Base-by-base conservation (phyloP, 2,888 invertebrate species). In the Thalpophila matura region DNA sequence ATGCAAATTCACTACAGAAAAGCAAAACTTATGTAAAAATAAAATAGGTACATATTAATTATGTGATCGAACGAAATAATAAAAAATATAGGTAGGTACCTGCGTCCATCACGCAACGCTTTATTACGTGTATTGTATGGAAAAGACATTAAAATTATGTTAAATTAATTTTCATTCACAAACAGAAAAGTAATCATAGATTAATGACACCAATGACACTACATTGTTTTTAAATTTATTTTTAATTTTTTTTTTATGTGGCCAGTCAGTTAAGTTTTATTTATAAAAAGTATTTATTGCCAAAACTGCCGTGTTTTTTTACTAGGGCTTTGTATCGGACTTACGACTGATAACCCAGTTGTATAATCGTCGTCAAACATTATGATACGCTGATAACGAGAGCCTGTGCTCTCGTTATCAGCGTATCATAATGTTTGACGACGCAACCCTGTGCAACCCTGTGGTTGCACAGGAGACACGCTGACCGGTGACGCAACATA, bases 121-220 rank as follows among this genome's bases (percentile, higher is more conserved):
- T 64, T 79, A 61, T 74, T 61, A 7, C 79, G 80, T 29, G 79
- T 79, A 65, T 79, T 79, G 18, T 80, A 80, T 7, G 72, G 43
- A 37, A 70, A 80, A 63, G 80, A 80, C 79, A 80, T 79, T 37
- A 9, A 37, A 40, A 57, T 43, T 26, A 43, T 9, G n/a, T 18
- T 47, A 43, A 45, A 56, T 40, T 14, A 26, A 12, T 42, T 38
- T 40, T 12, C 35, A 24, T 24, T 27, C 20, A 40, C 24, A 43
- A 56, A 24, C 22, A 14, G 46, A 40, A 31, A 51, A 63, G 42
- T n/a, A 55, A 58, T 3, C 7, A 22, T 29, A 6, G 10, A 40
- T 16, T 22, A 12, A 29, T 56, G 40, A 20, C 54, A 51, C 4
- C 18, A 12, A 29, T 56, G 40, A 20, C 54, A 51, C 4, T 4